Evolutionary conservation across 2,888 invertebrate genomes (phyloP).

Genomic region (Zhengitettix transpicula): DNA sequence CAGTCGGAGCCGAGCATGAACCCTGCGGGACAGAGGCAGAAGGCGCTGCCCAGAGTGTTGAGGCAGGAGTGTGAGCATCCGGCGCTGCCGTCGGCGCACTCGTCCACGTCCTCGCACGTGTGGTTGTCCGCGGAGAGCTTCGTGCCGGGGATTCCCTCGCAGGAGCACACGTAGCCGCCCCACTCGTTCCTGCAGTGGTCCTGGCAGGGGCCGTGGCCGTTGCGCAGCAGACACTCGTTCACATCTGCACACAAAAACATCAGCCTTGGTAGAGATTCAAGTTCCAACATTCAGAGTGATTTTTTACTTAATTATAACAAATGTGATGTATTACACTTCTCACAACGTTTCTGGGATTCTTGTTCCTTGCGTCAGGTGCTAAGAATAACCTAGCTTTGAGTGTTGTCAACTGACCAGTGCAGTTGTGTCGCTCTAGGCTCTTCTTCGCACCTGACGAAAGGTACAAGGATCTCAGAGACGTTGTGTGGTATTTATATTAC

Average conservation of each 20-base stretch:
- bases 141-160: constrained; percentile 38
- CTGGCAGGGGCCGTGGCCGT: constrained; percentile 47
- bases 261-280: too few relatives aligned
- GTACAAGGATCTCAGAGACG: too few relatives aligned
- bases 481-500: too few relatives aligned
- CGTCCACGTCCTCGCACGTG: constrained; percentile 36
- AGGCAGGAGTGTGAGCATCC: constrained; percentile 42
- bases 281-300: too few relatives aligned
- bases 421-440: too few relatives aligned
- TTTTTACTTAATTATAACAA: too few relatives aligned
- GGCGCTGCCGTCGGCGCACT: constrained; percentile 33
- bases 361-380: too few relatives aligned
- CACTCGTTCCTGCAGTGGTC: constrained; percentile 39
- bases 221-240: constrained; percentile 42
- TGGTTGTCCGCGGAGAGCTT: constrained; percentile 36
- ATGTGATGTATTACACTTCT: too few relatives aligned
- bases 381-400: too few relatives aligned
- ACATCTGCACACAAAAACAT: constrained; percentile 26
- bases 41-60: constrained; percentile 37
- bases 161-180: constrained; percentile 40
- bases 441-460: too few relatives aligned
- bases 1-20: constrained; percentile 29
- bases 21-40: constrained; percentile 44
- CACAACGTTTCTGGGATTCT: too few relatives aligned
- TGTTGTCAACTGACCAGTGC: too few relatives aligned